A percentile compares a stretch with the other conserved stretches of the same genome.
Conservation (phyloP, 2,113 vertebrate genomes). For the Heterochromis multidens region DNA sequence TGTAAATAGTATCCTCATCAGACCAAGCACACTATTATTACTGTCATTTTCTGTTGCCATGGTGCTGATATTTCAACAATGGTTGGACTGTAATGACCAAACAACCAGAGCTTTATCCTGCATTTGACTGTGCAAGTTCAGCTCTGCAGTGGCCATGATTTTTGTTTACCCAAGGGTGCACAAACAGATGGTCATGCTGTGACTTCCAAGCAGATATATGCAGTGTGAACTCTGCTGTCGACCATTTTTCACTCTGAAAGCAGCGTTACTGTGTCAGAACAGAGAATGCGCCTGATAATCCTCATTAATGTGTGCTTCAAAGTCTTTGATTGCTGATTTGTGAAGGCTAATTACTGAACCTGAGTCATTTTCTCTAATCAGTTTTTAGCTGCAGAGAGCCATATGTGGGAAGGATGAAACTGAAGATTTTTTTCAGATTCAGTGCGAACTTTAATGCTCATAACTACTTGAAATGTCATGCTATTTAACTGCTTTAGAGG, state of each 20-base stretch:
- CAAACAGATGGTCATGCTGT: slow-evolving; percentile 47
- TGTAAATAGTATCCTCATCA: background rate
- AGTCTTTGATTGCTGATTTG: background rate
- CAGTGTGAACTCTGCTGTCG: background rate
- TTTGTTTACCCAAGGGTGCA: background rate
- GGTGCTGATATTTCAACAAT: slow-evolving; percentile 17
- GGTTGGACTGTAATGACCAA: slow-evolving; percentile 15
- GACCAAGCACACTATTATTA: background rate
- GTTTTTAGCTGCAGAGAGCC: background rate
- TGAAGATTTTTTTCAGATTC: background rate
- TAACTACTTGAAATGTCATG: background rate
- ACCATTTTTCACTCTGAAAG: background rate
- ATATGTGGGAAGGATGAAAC: background rate
- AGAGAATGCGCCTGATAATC: background rate
- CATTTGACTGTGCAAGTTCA: background rate
- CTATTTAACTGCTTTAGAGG: background rate
- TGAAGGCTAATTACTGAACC: background rate
- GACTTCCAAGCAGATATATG: background rate
- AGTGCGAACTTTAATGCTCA: background rate
- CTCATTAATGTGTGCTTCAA: background rate
- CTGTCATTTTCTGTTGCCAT: slow-evolving; percentile 11
- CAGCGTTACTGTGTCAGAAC: background rate
- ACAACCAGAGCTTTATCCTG: slow-evolving; percentile 32
- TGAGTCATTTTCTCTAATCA: slow-evolving; percentile 1
- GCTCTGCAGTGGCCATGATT: background rate